Conservation (phyloP, 2,113 vertebrate species). For the Atractosteus spatula region DNA sequence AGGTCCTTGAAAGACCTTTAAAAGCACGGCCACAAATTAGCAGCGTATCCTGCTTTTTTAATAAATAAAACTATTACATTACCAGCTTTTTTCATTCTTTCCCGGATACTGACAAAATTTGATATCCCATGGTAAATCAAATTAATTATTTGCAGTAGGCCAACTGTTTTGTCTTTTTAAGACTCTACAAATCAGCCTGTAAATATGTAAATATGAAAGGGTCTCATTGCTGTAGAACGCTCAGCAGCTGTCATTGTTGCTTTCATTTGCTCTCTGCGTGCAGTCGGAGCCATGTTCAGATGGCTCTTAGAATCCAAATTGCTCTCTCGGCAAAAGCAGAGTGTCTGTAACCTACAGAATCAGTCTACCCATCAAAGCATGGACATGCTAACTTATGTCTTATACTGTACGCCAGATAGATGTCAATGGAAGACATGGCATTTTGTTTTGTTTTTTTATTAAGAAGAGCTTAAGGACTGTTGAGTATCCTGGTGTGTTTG, state of each 20-base stretch:
- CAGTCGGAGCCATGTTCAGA: not conserved
- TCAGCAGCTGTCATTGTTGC: not conserved
- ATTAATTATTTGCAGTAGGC: not conserved
- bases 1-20: no score
- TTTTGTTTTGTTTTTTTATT: not conserved
- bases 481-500: slow-evolving; percentile 20
- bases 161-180: not conserved
- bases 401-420: slow-evolving; percentile 21
- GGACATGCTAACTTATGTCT: not conserved
- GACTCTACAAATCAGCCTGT: not conserved
- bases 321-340: not conserved
- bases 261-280: not conserved
- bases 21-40: not conserved
- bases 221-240: not conserved
- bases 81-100: not conserved
- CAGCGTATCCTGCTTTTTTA: not conserved
- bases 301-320: not conserved
- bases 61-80: not conserved
- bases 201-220: slow-evolving; percentile 1
- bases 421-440: slow-evolving; percentile 2
- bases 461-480: not conserved
- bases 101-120: not conserved
- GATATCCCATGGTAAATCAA: not conserved
- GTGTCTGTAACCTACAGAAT: not conserved
- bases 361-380: slow-evolving; percentile 1